A percentile compares a stretch with the other conserved stretches of the same genome.
phyloP scores from a whole-genome alignment of 2,113 vertebrate genomes.

The Bambusicola thoracicus region DNA sequence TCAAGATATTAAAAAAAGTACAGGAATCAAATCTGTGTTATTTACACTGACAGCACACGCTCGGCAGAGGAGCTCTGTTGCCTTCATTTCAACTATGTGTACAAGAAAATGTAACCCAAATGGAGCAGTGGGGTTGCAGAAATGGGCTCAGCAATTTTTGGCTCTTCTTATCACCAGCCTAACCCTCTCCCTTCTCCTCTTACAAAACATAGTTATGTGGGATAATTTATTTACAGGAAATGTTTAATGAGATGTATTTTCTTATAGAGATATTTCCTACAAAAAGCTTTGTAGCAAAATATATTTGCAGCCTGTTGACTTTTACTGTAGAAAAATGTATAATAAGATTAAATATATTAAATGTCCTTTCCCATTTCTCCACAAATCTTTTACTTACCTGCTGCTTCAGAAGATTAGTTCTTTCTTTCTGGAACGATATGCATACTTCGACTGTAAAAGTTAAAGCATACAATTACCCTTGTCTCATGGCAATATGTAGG shows the following conservation, averaged over 20 bases:
- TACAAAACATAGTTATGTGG: conserved; percentile 73
- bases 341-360: conserved; percentile 86
- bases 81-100: not conserved
- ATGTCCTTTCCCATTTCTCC: conserved; percentile 48
- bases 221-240: conserved; percentile 86
- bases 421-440: not conserved
- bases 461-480: not conserved
- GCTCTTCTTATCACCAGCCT: conserved; percentile 23
- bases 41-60: not conserved
- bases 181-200: conserved; percentile 11
- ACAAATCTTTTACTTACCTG: conserved; percentile 41
- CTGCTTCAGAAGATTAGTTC: conserved; percentile 23
- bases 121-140: not conserved
- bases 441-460: not conserved
- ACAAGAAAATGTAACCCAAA: not conserved
- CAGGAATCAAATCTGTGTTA: not conserved
- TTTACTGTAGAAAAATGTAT: conserved; percentile 84
- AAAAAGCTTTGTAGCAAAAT: conserved; percentile 84
- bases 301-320: conserved; percentile 80
- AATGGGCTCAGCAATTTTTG: not conserved
- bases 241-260: conserved; percentile 86
- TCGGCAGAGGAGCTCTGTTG: not conserved
- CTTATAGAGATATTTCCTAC: conserved; percentile 85
- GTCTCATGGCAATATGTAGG: not conserved
- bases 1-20: not conserved